These are phyloP conservation scores for Platycheirus rosarum DNA, from an alignment of 2,888 invertebrate genomes.

Conservation along the genomic window DNA sequence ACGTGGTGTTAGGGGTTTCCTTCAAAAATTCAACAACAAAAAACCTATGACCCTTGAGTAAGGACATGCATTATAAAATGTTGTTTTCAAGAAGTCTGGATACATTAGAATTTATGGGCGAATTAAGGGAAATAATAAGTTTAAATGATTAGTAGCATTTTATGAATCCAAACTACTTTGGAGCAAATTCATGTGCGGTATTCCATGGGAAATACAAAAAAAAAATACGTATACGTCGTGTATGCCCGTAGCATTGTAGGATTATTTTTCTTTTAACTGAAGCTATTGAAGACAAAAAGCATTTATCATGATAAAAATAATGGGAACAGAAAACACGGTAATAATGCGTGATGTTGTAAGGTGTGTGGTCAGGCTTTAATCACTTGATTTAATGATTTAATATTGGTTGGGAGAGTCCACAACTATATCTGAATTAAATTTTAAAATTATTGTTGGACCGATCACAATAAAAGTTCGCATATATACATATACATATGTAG, in stretches of 20 bases:
- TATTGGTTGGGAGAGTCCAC: no score
- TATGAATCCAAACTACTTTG: slow-evolving; percentile 17
- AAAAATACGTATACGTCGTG: slow-evolving; percentile 50
- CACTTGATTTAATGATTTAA: no score
- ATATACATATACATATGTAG: no score
- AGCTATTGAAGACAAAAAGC: no score
- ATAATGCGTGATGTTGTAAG: no score
- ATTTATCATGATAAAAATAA: no score
- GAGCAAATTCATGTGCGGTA: neutral
- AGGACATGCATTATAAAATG: slow-evolving; percentile 33
- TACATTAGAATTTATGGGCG: slow-evolving; percentile 57
- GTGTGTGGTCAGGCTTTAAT: no score
- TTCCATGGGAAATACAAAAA: neutral
- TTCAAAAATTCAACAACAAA: slow-evolving; percentile 23
- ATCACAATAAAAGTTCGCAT: no score
- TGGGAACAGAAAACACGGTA: neutral
- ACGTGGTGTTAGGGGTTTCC: slow-evolving; percentile 24
- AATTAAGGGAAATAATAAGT: slow-evolving; percentile 59
- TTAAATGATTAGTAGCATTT: slow-evolving; percentile 11
- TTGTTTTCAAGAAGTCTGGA: slow-evolving; percentile 43
- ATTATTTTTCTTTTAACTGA: no score
- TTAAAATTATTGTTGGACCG: no score
- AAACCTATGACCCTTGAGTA: slow-evolving; percentile 15
- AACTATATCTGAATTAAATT: no score
- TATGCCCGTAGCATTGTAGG: neutral